These are phyloP conservation scores for Tipula lateralis DNA, from an alignment of 2,888 invertebrate genomes.

Conservation along the genomic window DNA sequence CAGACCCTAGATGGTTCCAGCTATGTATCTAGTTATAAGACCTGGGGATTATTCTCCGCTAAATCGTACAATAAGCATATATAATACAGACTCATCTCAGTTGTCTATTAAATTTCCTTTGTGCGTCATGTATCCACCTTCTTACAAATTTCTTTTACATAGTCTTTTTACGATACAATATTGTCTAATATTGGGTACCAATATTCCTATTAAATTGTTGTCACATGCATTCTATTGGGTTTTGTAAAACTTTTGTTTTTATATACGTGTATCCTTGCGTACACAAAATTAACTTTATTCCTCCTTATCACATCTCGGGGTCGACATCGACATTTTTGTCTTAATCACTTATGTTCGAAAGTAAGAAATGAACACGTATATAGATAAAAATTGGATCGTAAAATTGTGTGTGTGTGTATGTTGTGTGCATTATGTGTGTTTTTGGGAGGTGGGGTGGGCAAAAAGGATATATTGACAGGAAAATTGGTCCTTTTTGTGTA, in stretches of 20 bases:
- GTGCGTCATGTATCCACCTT: background rate
- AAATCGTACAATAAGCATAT: too few species aligned
- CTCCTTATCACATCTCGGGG: background rate
- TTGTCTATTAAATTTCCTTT: background rate
- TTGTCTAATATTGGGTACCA: slow-evolving; percentile 28
- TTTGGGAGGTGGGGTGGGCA: too few species aligned
- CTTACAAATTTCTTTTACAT: background rate
- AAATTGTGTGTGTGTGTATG: background rate
- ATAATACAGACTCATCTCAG: background rate
- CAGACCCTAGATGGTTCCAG: too few species aligned
- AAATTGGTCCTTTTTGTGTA: slow-evolving; percentile 2
- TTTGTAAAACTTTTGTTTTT: background rate
- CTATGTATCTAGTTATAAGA: background rate
- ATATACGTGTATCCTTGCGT: background rate
- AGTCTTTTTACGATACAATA: slow-evolving; percentile 26
- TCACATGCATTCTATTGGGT: slow-evolving; percentile 28
- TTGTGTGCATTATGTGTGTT: background rate
- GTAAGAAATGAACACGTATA: slow-evolving; percentile 11
- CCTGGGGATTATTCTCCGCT: background rate
- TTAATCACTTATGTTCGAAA: background rate
- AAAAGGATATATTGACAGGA: slow-evolving; percentile 14
- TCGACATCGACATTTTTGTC: background rate
- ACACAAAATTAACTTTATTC: background rate
- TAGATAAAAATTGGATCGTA: slow-evolving; percentile 9
- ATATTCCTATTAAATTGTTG: slow-evolving; percentile 14